Base-by-base conservation (phyloP, 2,888 invertebrate species). In the Rhingia rostrata region DNA sequence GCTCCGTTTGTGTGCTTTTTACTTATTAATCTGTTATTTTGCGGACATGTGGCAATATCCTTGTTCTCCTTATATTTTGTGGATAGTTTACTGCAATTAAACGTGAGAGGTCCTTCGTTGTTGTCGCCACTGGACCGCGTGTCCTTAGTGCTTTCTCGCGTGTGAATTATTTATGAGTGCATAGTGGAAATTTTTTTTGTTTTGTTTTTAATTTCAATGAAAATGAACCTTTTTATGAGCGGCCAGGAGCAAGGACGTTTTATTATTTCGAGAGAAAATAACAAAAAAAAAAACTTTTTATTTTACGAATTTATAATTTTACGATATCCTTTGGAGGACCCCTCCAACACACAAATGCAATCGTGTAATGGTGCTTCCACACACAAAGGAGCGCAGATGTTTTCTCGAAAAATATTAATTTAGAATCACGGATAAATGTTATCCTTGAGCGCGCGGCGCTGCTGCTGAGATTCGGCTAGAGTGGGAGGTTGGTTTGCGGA, bases 31-130 rank as follows among this genome's bases (percentile, higher is more conserved):
- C 78, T 73, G 73, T 74, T 74, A 83, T 83, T 83, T 83, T 74
- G 63, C 66, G 84, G 80, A 84, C 75, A 84, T 84, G 84, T 80
- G 69, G 74, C 79, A 66, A 78, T 82, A 77, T 77, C 82, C 77
- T 77, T 75, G n/a, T 14, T 41, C 32, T 32, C 30, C 41, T 47
- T 22, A 22, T 22, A 22, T 22, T 64, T 69, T 73, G 12, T 70
- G 66, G 74, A 84, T 84, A 80, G 84, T 84, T 84, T 84, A 80
- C 64, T 80, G 84, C 80, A 84, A 84, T 84, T 84, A 84, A 80
- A 84, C 84, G 84, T 84, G 84, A 84, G 70, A 69, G 79, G 53
- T 70, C 80, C 83, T 69, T 66, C 45, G 45, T 79, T 64, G 72
- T 69, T 54, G 63, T 53, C 74, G 51, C 22, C 33, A 33, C 32